A percentile compares a stretch with the other conserved stretches of the same genome.
phyloP scores from a whole-genome alignment of 2,888 invertebrate genomes.

The Nomada lathburiana region DNA sequence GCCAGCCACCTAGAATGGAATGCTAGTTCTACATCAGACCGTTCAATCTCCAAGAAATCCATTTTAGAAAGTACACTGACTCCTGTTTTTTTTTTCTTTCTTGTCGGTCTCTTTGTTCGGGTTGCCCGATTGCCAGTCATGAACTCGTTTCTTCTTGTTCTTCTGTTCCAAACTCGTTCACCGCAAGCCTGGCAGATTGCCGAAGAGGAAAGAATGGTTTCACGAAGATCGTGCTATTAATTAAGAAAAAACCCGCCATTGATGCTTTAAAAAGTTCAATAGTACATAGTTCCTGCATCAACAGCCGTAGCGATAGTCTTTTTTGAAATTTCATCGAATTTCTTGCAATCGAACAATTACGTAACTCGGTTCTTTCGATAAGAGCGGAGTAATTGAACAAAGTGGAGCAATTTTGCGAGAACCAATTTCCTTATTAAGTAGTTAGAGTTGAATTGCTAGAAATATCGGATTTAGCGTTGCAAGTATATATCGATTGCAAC shows the following conservation, averaged over 20 bases:
- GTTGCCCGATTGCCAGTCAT: constrained; percentile 44
- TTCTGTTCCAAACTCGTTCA: constrained; percentile 51
- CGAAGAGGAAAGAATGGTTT: constrained; percentile 48
- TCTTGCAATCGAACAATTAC: neutral
- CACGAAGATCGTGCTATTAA: constrained; percentile 25
- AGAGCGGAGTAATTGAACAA: neutral
- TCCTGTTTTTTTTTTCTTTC: constrained; percentile 30
- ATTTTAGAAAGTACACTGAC: constrained; percentile 65
- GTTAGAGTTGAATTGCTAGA: neutral
- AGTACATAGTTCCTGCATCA: no score
- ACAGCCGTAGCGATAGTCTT: neutral
- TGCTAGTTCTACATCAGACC: constrained; percentile 15
- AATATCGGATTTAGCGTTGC: neutral
- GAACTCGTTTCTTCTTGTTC: constrained; percentile 63
- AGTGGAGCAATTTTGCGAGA: neutral
- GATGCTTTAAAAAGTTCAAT: neutral
- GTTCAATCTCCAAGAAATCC: constrained; percentile 43
- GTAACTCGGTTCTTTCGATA: neutral
- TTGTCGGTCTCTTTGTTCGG: constrained; percentile 40
- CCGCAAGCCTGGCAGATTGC: constrained; percentile 44
- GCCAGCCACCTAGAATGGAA: constrained; percentile 13
- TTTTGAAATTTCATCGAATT: neutral
- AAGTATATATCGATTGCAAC: neutral
- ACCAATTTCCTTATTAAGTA: neutral
- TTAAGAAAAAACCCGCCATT: constrained; percentile 3